A percentile compares a stretch with the other conserved stretches of the same genome.
Evolutionary conservation across 2,113 vertebrate genomes (phyloP).

Genomic region (Siniperca chuatsi): DNA sequence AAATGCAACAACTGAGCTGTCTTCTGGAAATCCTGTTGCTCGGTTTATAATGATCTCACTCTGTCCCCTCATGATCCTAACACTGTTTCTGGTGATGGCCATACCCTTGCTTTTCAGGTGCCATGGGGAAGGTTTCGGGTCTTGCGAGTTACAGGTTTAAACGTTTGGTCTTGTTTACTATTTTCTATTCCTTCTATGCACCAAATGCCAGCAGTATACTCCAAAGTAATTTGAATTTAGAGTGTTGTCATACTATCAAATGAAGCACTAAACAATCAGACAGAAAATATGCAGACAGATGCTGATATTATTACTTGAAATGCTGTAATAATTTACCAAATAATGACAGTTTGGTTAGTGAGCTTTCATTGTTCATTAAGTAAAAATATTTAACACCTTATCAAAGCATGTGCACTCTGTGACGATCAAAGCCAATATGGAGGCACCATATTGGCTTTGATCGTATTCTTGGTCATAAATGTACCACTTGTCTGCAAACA

Average conservation of each 20-base stretch:
- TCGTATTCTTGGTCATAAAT: not conserved
- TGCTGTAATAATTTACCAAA: not conserved
- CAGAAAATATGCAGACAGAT: not conserved
- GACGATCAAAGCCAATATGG: not conserved
- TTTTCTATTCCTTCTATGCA: not conserved
- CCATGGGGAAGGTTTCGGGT: conserved; percentile 10
- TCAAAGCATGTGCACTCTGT: not conserved
- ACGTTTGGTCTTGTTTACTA: not conserved
- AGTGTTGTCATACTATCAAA: not conserved
- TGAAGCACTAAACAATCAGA: not conserved
- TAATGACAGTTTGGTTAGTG: not conserved
- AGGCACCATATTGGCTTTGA: no score
- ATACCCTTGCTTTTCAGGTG: conserved; percentile 45
- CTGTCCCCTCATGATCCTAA: conserved; percentile 15
- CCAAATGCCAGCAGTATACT: not conserved
- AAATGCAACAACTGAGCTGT: not conserved
- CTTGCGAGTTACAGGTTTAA: not conserved
- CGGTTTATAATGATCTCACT: not conserved
- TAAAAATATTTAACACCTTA: not conserved
- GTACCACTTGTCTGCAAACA: not conserved
- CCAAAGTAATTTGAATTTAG: not conserved
- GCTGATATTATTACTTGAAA: not conserved
- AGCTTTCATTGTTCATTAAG: not conserved
- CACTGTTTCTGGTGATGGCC: conserved; percentile 12
- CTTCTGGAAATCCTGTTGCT: conserved; percentile 3